Evolutionary conservation across 2,888 invertebrate genomes (phyloP).

Genomic region (Tetranychus piercei): DNA sequence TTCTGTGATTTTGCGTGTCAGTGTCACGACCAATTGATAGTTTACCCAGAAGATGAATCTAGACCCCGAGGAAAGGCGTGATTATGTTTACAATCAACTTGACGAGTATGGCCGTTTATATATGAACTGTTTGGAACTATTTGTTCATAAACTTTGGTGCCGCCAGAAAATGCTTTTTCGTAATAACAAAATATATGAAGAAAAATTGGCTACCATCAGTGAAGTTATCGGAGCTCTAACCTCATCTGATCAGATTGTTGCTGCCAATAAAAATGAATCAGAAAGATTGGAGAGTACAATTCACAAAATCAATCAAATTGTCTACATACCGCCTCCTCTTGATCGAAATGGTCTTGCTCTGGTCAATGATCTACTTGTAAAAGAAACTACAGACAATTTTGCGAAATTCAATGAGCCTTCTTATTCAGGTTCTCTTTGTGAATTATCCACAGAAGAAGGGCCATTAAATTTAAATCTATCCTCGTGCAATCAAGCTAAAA

Average conservation of each 20-base stretch:
- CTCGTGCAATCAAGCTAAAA: background rate
- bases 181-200: conserved; percentile 2
- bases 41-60: background rate
- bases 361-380: background rate
- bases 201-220: conserved; percentile 6
- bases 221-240: background rate
- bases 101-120: conserved; percentile 2
- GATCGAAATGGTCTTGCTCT: background rate
- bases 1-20: background rate
- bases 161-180: background rate
- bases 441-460: background rate
- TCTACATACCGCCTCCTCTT: background rate
- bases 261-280: conserved; percentile 3
- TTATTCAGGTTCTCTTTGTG: background rate
- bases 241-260: background rate
- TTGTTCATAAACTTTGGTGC: conserved; percentile 8
- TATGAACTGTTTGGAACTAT: conserved; percentile 7
- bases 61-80: conserved; percentile 3
- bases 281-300: background rate
- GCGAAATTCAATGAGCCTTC: background rate
- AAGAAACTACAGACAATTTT: background rate
- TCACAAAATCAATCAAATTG: background rate
- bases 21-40: background rate
- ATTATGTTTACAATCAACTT: conserved; percentile 8
- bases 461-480: background rate